Evolutionary conservation across 2,113 vertebrate genomes (phyloP).

Genomic region (Steatornis caripensis): DNA sequence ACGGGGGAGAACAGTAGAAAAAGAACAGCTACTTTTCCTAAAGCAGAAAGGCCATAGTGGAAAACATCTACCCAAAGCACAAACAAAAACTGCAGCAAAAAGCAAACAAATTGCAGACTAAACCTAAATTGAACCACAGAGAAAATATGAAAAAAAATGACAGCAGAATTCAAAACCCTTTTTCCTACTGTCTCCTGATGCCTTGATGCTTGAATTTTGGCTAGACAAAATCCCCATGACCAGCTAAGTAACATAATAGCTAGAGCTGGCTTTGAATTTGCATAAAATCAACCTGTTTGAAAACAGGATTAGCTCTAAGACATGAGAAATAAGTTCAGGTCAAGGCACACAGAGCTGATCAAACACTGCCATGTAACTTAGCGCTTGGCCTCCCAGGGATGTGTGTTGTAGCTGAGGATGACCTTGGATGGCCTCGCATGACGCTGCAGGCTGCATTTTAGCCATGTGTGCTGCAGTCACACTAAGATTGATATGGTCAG

Average conservation of each 20-base stretch:
- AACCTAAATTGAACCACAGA: neutral
- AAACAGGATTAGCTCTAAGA: neutral
- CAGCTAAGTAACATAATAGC: neutral
- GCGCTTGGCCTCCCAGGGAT: neutral
- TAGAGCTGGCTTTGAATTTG: neutral
- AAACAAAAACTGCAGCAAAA: neutral
- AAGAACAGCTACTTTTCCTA: neutral
- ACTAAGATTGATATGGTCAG: neutral
- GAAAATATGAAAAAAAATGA: neutral
- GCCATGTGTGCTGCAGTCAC: neutral
- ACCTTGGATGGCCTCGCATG: neutral
- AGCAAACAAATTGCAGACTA: neutral
- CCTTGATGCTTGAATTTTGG: neutral
- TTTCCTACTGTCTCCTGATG: neutral
- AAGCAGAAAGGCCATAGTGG: neutral
- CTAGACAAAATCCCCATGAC: neutral
- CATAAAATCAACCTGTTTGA: neutral
- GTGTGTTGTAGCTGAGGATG: neutral
- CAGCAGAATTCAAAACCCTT: neutral
- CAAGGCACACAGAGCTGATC: neutral
- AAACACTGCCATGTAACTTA: neutral
- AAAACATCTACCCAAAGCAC: neutral
- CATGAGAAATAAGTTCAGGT: neutral
- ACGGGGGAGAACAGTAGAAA: neutral
- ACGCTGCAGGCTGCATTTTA: neutral